Conservation (phyloP, 2,797 vertebrate genomes). For the Macropus fuliginosus region DNA sequence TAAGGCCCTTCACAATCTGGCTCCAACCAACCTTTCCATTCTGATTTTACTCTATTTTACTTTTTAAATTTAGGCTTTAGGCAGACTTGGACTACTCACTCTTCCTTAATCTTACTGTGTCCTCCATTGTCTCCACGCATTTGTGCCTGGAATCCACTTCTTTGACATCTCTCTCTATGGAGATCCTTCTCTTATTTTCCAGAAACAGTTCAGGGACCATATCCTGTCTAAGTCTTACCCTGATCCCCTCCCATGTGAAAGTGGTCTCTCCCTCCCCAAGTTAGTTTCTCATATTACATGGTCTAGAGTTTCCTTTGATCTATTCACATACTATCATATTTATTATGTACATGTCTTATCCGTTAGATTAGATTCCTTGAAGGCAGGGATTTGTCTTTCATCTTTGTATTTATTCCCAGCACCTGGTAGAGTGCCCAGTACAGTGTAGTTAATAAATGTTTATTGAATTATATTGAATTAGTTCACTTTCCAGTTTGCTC, state of each 20-base stretch:
- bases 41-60: neutral
- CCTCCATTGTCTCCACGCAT: neutral
- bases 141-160: neutral
- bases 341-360: conserved; percentile 2
- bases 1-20: neutral
- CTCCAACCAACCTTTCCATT: neutral
- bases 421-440: neutral
- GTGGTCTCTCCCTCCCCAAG: neutral
- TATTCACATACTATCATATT: neutral
- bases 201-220: neutral
- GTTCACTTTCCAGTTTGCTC: neutral
- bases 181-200: neutral
- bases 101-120: neutral
- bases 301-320: neutral
- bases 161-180: neutral
- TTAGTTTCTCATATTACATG: neutral
- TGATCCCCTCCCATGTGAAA: neutral
- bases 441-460: neutral
- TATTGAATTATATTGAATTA: neutral
- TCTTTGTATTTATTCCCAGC: neutral
- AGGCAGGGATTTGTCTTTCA: neutral
- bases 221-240: neutral
- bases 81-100: neutral
- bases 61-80: neutral
- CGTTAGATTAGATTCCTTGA: neutral